phyloP scores from a whole-genome alignment of 2,113 vertebrate genomes.

The Fulica atra region DNA sequence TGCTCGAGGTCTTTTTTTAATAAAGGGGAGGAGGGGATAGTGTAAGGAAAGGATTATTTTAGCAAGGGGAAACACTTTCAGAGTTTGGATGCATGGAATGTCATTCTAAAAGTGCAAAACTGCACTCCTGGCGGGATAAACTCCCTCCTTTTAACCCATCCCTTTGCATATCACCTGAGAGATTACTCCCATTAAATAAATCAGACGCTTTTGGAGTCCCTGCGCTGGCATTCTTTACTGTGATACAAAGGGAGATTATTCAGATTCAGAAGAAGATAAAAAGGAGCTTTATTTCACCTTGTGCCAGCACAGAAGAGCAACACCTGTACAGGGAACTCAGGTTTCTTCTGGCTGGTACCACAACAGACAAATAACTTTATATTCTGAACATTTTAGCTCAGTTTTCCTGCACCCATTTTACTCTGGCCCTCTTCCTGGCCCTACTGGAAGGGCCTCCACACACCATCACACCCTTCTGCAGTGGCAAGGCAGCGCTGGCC shows the following conservation, averaged over 20 bases:
- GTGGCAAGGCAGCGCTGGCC: too few species aligned
- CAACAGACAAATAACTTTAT: not conserved
- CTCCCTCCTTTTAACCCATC: not conserved
- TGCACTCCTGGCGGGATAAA: not conserved
- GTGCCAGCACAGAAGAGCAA: not conserved
- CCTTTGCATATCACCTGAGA: not conserved
- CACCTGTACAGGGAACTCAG: fast-evolving
- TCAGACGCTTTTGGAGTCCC: not conserved
- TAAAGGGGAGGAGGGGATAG: not conserved
- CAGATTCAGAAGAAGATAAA: not conserved
- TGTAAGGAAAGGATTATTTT: not conserved
- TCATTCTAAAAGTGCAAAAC: not conserved
- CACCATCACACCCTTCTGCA: not conserved
- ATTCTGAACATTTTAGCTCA: not conserved
- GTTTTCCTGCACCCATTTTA: not conserved
- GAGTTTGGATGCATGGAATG: not conserved
- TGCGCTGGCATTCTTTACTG: not conserved
- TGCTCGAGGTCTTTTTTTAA: not conserved
- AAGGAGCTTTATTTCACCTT: not conserved
- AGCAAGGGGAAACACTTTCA: not conserved
- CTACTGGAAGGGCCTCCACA: not conserved
- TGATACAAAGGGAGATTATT: not conserved
- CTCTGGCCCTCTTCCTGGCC: not conserved
- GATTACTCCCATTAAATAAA: not conserved
- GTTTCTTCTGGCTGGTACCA: not conserved